Evolutionary conservation across 2,888 invertebrate genomes (phyloP), one percentile per base, ranked within the genome.

Genomic region (Pycnomerus fuliginosus): DNA sequence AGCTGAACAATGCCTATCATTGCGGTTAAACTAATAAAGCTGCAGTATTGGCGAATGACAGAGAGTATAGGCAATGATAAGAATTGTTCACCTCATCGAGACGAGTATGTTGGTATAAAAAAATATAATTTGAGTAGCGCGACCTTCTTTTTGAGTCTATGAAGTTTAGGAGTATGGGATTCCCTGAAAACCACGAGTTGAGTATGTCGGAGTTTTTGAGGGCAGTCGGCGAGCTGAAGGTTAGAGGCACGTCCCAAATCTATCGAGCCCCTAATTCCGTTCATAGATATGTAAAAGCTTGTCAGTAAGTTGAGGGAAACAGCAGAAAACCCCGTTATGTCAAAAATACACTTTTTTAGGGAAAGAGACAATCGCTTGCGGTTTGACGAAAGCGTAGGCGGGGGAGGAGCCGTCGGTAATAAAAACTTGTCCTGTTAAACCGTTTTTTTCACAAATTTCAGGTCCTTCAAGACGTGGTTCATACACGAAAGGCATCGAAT

Each of bases 211-310:
- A 69, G 5, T 87, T 86, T 63, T 68, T 85, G n/a, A 76, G 77
- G 14, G 78, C 78, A 1, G 81, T 85, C 4, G 80, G 80, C 2
- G 82, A 83, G 53, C 69, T 83, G 10, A 80, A 79, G 37, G 76
- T 86, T 28, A 73, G 85, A 34, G 85, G 85, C 4, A 84, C 85
- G 10, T 84, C 85, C 17, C 73, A 77, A 1, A 67, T 87, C 37
- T 76, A 85, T 52, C 73, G 86, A n/a, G 71, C 84, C 2, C 74
- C 77, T 0, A 71, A 70, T 15, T 72, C 76, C 14, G 62, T 70
- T 7, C 37, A 62, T 3, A 56, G 60, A 24, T 61, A 58, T 38
- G 28, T 71, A 2, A 63, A 61, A 32, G 58, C 16, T 20, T 36
- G 46, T 28, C 28, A 35, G 37, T n/a, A n/a, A n/a, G n/a, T n/a